Conservation (phyloP, 1,140 invertebrate species). For the Oreohelix idahoensis region DNA sequence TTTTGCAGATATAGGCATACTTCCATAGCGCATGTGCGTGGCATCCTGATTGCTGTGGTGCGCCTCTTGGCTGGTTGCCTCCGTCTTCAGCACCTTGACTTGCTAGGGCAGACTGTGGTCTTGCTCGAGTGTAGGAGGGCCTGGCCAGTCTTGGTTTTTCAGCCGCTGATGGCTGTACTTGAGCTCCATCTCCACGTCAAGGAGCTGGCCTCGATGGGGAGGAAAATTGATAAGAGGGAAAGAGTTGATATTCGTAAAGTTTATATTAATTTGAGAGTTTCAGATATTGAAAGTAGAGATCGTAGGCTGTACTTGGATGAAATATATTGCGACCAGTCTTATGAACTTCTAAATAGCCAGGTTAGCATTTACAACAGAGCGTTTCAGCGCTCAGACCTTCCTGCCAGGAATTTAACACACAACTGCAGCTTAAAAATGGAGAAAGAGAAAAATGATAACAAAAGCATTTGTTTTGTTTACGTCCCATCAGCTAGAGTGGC, state of each 20-base stretch:
- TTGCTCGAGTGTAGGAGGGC: too few relatives aligned
- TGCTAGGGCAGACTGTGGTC: not conserved
- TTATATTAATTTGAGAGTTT: constrained; percentile 14
- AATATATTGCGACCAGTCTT: constrained; percentile 3
- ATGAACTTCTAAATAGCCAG: not conserved
- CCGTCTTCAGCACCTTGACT: not conserved
- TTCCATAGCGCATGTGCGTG: too few relatives aligned
- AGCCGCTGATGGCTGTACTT: too few relatives aligned
- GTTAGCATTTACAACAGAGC: constrained; percentile 9
- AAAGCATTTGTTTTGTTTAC: constrained; percentile 17
- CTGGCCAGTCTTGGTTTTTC: too few relatives aligned
- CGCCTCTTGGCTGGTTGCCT: not conserved
- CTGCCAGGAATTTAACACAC: not conserved
- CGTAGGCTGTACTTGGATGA: constrained; percentile 16
- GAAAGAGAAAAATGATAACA: not conserved
- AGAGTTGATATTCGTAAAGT: constrained; percentile 14
- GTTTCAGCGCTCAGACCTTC: not conserved
- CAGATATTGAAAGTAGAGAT: constrained; percentile 26
- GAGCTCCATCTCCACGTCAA: too few relatives aligned
- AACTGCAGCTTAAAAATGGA: not conserved
- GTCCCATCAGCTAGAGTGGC: not conserved
- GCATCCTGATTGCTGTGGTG: too few relatives aligned
- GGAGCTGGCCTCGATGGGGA: not conserved
- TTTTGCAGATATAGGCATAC: too few relatives aligned
- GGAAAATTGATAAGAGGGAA: not conserved